phyloP scores from a whole-genome alignment of 2,797 vertebrate species.

The Rhadinocentrus ornatus region DNA sequence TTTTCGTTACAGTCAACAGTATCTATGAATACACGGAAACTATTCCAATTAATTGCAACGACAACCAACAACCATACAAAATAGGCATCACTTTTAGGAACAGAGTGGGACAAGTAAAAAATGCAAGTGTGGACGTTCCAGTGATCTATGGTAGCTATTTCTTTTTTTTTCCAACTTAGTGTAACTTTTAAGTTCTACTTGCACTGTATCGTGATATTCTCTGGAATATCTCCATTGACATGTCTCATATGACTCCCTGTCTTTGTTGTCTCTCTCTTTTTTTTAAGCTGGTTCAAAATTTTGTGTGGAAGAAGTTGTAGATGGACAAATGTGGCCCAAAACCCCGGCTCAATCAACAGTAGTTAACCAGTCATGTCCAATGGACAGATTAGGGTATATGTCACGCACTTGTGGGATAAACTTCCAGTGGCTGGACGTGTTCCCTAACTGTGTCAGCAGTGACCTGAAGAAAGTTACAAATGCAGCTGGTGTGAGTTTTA shows the following conservation, averaged over 20 bases:
- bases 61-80: rapidly evolving
- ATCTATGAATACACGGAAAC: rapidly evolving
- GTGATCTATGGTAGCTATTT: conserved; percentile 56
- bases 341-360: conserved; percentile 59
- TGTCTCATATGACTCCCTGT: not conserved
- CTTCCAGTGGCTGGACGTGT: rapidly evolving
- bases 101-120: rapidly evolving
- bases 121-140: conserved; percentile 15
- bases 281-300: rapidly evolving
- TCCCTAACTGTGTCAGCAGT: conserved; percentile 56
- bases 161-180: no score
- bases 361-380: conserved; percentile 44
- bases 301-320: not conserved
- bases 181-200: not conserved
- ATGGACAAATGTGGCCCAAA: conserved; percentile 56
- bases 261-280: conserved; percentile 4
- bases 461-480: conserved; percentile 41
- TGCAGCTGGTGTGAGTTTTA: conserved; percentile 66
- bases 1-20: not conserved
- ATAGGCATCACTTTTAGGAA: conserved; percentile 45
- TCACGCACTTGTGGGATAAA: conserved; percentile 57
- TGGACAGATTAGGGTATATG: conserved; percentile 51
- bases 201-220: not conserved
- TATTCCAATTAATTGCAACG: rapidly evolving
- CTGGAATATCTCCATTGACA: not conserved